Base-by-base conservation (phyloP, 2,888 invertebrate species). In the Philereme transversata region DNA sequence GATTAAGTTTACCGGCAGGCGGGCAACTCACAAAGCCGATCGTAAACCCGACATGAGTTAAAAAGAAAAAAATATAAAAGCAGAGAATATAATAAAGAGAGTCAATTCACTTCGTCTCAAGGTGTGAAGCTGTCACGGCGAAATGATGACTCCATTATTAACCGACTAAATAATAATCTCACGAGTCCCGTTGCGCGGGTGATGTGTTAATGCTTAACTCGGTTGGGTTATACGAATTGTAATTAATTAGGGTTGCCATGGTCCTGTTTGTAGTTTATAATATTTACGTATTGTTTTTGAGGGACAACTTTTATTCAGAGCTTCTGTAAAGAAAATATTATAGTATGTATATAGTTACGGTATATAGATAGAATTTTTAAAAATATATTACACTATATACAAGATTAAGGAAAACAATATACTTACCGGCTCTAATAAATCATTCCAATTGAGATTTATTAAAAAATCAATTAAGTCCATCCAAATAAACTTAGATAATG, bases 111-210 rank as follows among this genome's bases (percentile, higher is more conserved):
- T 79, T 76, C 81, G 80, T 82, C 83, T 81, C 86, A 83, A 90
- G 90, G 92, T 92, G 92, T 90, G 89, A 91, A 92, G 84, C 92
- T 91, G 92, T 91, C 90, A 88, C 80, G 87, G 73, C 78, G 84
- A 85, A 87, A 88, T 87, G 90, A 92, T 87, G 88, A 84, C 89
- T 91, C 87, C 89, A 90, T 91, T 90, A 91, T 90, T 89, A 91
- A 73, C 80, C 86, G 83, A 76, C 85, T 84, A 87, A 88, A 87
- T 88, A 88, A 88, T 87, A 86, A 88, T 80, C 78, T 78, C 76
- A 70, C 69, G 63, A 71, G 77, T 83, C 78, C 86, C 83, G 85
- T 83, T 83, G 82, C 65, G 74, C 64, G 66, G 65, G 75, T 81
- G 82, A 83, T 83, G 82, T 81, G 82, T 82, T 86, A 83, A 84